Base-by-base conservation (phyloP, 2,888 invertebrate species). In the Ptychoptera albimana region DNA sequence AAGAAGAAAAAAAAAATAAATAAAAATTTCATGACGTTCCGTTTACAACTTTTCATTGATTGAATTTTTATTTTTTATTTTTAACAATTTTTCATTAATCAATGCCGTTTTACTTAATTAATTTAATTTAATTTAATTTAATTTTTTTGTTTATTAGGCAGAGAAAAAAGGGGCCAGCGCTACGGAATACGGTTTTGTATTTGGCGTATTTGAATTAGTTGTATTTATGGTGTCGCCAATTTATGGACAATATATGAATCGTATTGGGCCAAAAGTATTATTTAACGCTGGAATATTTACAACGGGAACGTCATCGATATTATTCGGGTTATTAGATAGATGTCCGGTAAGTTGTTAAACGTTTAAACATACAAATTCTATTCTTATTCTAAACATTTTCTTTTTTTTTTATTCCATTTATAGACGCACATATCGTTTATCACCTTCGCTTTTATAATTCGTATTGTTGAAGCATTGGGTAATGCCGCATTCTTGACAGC, bases 401-500 rank as follows among this genome's bases (percentile, higher is more conserved):
- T 32, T n/a, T 36, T 11, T 35, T 34, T 9, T 29, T 12, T 16
- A n/a, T n/a, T n/a, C n/a, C n/a, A n/a, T n/a, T n/a, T 42, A 11
- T 29, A 79, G 42, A 81, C 77, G 1, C 79, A 77, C 59, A 70
- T 73, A 45, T 71, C 78, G 2, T 89, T 88, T 61, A 82, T 88
- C 51, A 68, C 75, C 0, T 66, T 85, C 23, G 85, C 86, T 54
- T 84, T 89, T 60, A 55, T 79, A 16, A 82, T 88, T 50, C 71
- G 89, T 42, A 82, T 86, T 47, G 65, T 87, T 37, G 85, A 88
- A 60, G 88, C 88, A 0, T 69, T 87, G 66, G 89, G 89, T 13
- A 86, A 86, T 56, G 86, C 87, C 0, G 86, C 86, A 10, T 84
- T 86, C 62, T 70, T 87, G 34, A 87, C 87, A 0, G 86, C 88